Evolutionary conservation across 2,888 invertebrate genomes (phyloP), one percentile per base, ranked within the genome.

Genomic region (Scaptodrosophila latifasciaeformis): DNA sequence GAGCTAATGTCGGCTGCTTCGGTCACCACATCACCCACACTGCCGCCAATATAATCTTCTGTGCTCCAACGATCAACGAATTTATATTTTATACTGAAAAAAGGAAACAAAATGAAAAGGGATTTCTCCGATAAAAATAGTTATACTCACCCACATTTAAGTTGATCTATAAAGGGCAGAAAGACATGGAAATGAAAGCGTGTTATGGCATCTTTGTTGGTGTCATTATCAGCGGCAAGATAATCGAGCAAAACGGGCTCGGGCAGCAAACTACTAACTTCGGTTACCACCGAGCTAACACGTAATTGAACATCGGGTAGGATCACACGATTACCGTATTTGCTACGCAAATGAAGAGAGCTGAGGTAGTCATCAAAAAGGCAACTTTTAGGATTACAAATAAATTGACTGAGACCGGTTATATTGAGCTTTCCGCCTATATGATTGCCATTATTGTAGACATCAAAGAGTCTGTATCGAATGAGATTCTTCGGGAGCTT

Each of bases 371-470:
- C 51, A 3, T 30, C 49, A 1, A 62, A 37, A 0, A 29, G 6
- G 31, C 84, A 85, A 2, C 3, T 31, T 0, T 0, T 15, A 0
- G 0, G n/a, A 31, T 61, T 62, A 48, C 85, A 85, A 17, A 30
- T 10, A 2, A 82, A 10, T 19, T 70, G 66, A 46, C 78, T 70
- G 54, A 81, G 70, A 2, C 68, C 55, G 0, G 85, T 85, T 10
- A 85, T 60, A 60, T 86, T 86, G 0, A 87, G 58, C 40, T 72
- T 65, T 0, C 86, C 86, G 5, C 86, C 86, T 43, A 83, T 71
- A 9, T 61, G 64, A 2, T 70, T 77, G 0, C 87, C 87, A 62
- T 86, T 84, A 52, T 79, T 86, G 49, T 85, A 86, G 6, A 86
- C 77, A 67, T 87, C 87, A 39, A 82, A 83, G 1, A 81, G 52